Evolutionary conservation across 2,113 vertebrate species (phyloP).

Genomic region (Pelvicachromis taeniatus): DNA sequence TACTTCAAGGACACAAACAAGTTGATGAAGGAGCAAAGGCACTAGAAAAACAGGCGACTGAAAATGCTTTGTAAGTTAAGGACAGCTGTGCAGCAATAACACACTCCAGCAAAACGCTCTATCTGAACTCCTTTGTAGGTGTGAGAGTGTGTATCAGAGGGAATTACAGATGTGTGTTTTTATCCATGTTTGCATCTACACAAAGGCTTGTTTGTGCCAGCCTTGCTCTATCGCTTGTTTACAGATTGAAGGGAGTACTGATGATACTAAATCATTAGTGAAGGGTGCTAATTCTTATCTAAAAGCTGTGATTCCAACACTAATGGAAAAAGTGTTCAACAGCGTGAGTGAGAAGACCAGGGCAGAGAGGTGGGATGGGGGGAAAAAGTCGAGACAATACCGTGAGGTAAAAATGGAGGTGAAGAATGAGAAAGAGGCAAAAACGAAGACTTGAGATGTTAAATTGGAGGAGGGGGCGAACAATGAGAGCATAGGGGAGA

Average conservation of each 20-base stretch:
- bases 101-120: not conserved
- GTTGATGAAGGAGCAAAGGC: not conserved
- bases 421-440: not conserved
- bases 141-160: not conserved
- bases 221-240: not conserved
- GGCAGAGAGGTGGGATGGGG: not conserved
- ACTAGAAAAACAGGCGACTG: not conserved
- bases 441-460: conserved; percentile 2
- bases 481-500: not conserved
- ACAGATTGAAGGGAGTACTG: not conserved
- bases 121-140: not conserved
- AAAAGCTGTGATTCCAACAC: conserved; percentile 18
- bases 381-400: not conserved
- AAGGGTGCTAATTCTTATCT: conserved; percentile 22
- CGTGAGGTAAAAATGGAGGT: not conserved
- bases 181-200: not conserved
- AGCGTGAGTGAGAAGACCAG: not conserved
- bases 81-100: not conserved
- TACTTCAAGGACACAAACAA: not conserved
- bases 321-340: conserved; percentile 4
- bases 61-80: not conserved
- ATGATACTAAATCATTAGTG: conserved; percentile 24
- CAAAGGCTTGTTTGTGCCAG: not conserved
- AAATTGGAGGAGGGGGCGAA: not conserved
- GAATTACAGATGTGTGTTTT: not conserved